Base-by-base conservation (phyloP, 2,113 vertebrate species). In the Hiodon tergisus region DNA sequence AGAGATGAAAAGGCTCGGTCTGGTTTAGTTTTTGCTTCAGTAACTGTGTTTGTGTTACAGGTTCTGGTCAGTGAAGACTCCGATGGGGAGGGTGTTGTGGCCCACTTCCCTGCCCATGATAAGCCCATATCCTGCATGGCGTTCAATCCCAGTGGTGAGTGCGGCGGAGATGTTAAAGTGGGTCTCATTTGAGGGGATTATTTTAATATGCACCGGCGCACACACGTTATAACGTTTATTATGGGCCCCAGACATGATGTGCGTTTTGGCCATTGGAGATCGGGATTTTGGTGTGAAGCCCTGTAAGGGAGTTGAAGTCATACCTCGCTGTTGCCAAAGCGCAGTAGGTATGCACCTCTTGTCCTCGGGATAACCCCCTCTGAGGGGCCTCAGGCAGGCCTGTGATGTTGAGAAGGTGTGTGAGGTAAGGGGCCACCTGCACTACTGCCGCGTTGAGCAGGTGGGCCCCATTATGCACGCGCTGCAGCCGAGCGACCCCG, bases 101-200 rank as follows among this genome's bases (percentile, higher is more conserved):
- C 97, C 76, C 97, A 99, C 89, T 99, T 99, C 86, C 96, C 95
- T 78, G 97, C 97, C 4, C 97, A 98, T 8, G 97, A 99, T 85
- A 99, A 98, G 82, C 97, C 97, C 47, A 96, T 99, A 79, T 98
- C 96, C 89, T 98, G 96, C 85, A 98, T 99, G 96, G 93, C 96
- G 80, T 99, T 99, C 77, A 98, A 97, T 85, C 93, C 94, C 4
- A 98, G 95, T 63, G 97, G 97, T 99, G 90, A 94, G 93, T 84
- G 69, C 59, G 13, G 54, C 67, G 2, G 4, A 9, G 2, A 10
- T 5, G 47, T 47, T 6, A 8, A 2, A 51, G 10, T 5, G 13
- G 53, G 53, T 65, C 31, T 8, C 17, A 16, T 59, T 57, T 2
- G 50, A 50, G 47, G 67, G 17, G 8, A 52, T 69, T 46, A 46